Evolutionary conservation across 2,797 vertebrate species (phyloP), one percentile per base, ranked within the genome.

Genomic region (Sitta carolinensis): DNA sequence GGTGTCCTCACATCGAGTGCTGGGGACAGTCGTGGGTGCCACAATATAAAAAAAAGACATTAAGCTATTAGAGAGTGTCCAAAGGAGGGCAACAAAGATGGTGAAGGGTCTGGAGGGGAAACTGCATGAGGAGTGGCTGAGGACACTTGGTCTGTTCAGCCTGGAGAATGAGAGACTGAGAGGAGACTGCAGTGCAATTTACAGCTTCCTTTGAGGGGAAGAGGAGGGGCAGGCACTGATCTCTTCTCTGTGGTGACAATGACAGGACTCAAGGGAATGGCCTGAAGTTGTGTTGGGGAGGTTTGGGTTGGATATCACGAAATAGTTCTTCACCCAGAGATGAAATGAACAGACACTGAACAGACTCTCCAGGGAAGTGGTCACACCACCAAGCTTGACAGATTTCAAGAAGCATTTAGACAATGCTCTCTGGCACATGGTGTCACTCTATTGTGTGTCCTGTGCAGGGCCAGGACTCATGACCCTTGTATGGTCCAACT

Each of bases 1-100:
- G 12, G 7, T 0, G 0, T 4, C 45, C 27, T n/a, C n/a, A 52
- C 5, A 11, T 47, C 1, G 0, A 54, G 29, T 29, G 7, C n/a
- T 25, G 47, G 16, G 40, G 9, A 3, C 16, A 40, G 40, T 3
- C 40, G 4, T 52, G 55, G 19, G 6, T 4, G 2, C 5, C 40
- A n/a, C 15, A 47, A 17, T 1, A 11, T 8, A 23, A 52, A 42
- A 52, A 42, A 66, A 2, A 29, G 27, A 11, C 2, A 67, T 16
- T 27, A 2, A 45, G 7, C 2, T 1, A 4, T 20, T 1, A 11
- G 2, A 54, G 6, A 20, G 16, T 9, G 18, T 51, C 29, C 20
- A 47, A n/a, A 47, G 19, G 54, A 47, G 13, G 10, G 16, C 10
- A 10, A 22, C 2, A 16, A 47, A 16, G 10, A 38, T 11, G 3